phyloP scores from a whole-genome alignment of 2,797 vertebrate genomes.

The Luscinia luscinia region DNA sequence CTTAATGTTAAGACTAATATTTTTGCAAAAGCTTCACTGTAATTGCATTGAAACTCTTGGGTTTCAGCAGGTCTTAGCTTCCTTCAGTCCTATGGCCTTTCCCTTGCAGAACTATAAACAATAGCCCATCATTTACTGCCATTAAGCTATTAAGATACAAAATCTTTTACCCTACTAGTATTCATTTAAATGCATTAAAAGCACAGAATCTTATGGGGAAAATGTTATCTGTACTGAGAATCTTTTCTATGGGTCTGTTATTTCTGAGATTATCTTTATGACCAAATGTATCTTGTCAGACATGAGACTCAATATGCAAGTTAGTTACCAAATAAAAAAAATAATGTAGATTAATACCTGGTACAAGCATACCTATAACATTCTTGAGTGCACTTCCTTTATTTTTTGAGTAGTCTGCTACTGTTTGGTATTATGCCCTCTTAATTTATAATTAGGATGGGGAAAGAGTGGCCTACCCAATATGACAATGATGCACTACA shows the following conservation, averaged over 20 bases:
- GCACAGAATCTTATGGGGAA: neutral
- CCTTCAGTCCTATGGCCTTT: neutral
- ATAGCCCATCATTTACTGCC: neutral
- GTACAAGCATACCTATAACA: neutral
- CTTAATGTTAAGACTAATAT: neutral
- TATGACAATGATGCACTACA: neutral
- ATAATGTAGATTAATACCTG: neutral
- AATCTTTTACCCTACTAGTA: neutral
- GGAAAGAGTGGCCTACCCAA: neutral
- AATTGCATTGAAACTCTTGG: neutral
- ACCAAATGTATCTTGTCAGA: neutral
- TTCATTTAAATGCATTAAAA: neutral
- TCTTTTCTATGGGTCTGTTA: neutral
- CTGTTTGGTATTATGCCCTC: neutral
- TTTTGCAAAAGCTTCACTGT: neutral
- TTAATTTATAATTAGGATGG: neutral
- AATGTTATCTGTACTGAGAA: neutral
- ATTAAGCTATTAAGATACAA: neutral
- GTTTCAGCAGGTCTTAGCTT: neutral
- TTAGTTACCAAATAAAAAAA: neutral
- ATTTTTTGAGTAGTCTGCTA: neutral
- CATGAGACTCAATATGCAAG: neutral
- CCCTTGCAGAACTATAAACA: neutral
- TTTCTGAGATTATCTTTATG: neutral
- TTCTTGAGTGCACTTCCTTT: neutral